A percentile compares a stretch with the other conserved stretches of the same genome.
phyloP scores from a whole-genome alignment of 2,113 vertebrate genomes.

The Laticauda colubrina region DNA sequence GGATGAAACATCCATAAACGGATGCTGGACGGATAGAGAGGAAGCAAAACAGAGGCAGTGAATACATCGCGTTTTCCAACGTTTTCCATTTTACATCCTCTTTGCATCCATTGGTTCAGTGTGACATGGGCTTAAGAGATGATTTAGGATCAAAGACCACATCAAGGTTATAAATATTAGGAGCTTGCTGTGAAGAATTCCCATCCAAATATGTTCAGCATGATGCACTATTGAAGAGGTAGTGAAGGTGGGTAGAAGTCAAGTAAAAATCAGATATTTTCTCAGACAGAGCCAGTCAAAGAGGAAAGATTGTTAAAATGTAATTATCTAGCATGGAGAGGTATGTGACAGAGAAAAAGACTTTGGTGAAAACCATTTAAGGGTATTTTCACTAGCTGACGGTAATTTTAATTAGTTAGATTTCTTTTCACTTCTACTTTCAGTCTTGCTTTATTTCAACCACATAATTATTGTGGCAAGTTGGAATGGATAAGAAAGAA shows the following conservation, averaged over 20 bases:
- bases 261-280: conserved; percentile 24
- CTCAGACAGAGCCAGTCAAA: background rate
- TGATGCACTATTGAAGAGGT: background rate
- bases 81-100: too few relatives aligned
- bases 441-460: conserved; percentile 8
- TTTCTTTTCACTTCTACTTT: background rate
- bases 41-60: too few relatives aligned
- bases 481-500: background rate
- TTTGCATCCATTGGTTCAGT: too few relatives aligned
- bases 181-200: conserved; percentile 47
- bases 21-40: too few relatives aligned
- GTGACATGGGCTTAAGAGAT: too few relatives aligned
- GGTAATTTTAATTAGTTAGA: conserved; percentile 18
- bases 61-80: too few relatives aligned
- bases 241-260: background rate
- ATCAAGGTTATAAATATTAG: conserved; percentile 67
- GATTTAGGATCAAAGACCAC: conserved; percentile 69
- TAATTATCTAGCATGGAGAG: background rate
- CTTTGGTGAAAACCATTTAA: background rate
- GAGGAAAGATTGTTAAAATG: background rate
- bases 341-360: background rate
- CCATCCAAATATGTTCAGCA: conserved; percentile 30
- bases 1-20: too few relatives aligned
- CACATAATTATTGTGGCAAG: background rate
- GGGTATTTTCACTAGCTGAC: conserved; percentile 12